A percentile compares a stretch with the other conserved stretches of the same genome.
These are phyloP conservation scores for Himalopsyche japonica DNA, from an alignment of 2,888 invertebrate species.

Conservation along the genomic window DNA sequence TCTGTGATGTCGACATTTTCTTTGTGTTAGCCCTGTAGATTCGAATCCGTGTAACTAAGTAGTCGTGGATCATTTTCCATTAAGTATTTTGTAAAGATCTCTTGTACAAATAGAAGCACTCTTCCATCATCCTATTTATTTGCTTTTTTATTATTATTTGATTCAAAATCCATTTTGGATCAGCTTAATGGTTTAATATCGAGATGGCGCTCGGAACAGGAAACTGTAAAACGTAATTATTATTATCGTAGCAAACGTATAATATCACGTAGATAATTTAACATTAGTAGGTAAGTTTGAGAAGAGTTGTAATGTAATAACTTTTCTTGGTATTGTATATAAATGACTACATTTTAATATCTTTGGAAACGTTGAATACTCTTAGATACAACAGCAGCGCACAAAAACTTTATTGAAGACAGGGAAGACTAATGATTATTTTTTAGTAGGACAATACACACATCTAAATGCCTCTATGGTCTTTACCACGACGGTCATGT, in stretches of 20 bases:
- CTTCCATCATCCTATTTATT: slow-evolving; percentile 2
- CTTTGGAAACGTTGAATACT: too few relatives aligned
- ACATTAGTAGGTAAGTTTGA: neutral
- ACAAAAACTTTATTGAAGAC: too few relatives aligned
- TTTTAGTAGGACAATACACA: too few relatives aligned
- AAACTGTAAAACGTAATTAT: neutral
- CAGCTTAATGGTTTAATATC: neutral
- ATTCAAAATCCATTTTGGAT: neutral
- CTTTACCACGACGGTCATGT: too few relatives aligned
- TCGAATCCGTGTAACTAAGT: slow-evolving; percentile 15
- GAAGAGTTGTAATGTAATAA: neutral
- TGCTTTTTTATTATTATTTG: neutral
- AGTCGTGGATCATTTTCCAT: slow-evolving; percentile 36
- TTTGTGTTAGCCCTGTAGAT: slow-evolving; percentile 14
- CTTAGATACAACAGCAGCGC: too few relatives aligned
- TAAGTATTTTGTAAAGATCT: slow-evolving; percentile 33
- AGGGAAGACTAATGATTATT: too few relatives aligned
- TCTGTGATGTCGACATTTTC: neutral
- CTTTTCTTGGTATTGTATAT: neutral
- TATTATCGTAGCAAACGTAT: neutral
- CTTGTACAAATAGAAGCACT: slow-evolving; percentile 29
- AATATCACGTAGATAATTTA: neutral
- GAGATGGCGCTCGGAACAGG: neutral
- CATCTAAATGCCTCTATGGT: too few relatives aligned
- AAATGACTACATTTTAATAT: neutral